Evolutionary conservation across 2,888 invertebrate species (phyloP).

Genomic region (Ophraella communa): DNA sequence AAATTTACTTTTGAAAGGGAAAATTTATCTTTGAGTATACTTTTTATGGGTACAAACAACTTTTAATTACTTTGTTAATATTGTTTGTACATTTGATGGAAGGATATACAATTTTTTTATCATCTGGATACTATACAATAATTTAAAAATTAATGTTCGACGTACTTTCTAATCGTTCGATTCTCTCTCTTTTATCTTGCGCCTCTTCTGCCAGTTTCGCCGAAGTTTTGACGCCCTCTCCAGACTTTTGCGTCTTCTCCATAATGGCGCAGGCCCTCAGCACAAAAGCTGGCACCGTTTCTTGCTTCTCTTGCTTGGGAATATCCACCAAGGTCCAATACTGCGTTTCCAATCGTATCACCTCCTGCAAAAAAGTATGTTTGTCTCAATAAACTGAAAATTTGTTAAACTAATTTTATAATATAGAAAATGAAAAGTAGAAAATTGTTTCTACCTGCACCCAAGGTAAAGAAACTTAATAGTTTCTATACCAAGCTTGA

Average conservation of each 20-base stretch:
- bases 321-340: slow-evolving; percentile 95
- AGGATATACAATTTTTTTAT: too few relatives aligned
- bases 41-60: neutral
- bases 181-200: slow-evolving; percentile 81
- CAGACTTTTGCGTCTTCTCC: slow-evolving; percentile 90
- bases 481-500: too few relatives aligned
- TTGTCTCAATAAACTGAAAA: too few relatives aligned
- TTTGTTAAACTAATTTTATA: too few relatives aligned
- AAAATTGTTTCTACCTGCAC: too few relatives aligned
- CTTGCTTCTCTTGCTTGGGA: slow-evolving; percentile 91
- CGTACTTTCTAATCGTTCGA: slow-evolving; percentile 85
- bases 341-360: slow-evolving; percentile 88
- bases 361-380: slow-evolving; percentile 74
- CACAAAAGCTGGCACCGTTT: slow-evolving; percentile 91
- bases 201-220: slow-evolving; percentile 86
- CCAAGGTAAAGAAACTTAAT: too few relatives aligned
- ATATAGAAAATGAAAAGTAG: too few relatives aligned
- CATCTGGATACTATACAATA: neutral
- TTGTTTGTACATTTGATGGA: too few relatives aligned
- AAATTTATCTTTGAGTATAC: neutral
- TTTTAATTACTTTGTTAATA: too few relatives aligned
- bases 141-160: slow-evolving; percentile 26
- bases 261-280: slow-evolving; percentile 88
- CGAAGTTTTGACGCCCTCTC: slow-evolving; percentile 87
- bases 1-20: neutral